Conservation (phyloP, 2,888 invertebrate genomes). For the Flexamia atlantica region DNA sequence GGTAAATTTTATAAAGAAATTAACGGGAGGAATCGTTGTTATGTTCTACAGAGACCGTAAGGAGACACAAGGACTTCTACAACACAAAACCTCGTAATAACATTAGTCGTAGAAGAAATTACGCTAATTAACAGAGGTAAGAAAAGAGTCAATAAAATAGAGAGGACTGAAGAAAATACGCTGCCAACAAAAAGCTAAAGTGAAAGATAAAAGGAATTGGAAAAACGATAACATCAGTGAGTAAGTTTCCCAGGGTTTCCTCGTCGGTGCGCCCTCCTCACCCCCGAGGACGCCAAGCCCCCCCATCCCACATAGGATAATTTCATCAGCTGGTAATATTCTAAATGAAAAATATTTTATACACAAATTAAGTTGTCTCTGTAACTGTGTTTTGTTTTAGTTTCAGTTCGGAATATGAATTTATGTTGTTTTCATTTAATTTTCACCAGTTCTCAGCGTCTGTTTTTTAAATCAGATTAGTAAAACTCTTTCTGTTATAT, state of each 20-base stretch:
- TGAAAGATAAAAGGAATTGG: constrained; percentile 57
- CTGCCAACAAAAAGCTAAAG: constrained; percentile 58
- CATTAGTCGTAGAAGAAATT: constrained; percentile 18
- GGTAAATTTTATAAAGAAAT: too few species aligned
- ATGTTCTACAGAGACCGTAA: background rate
- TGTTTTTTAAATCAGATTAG: constrained; percentile 39
- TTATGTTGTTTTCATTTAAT: constrained; percentile 40
- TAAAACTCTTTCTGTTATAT: background rate
- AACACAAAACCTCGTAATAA: constrained; percentile 5
- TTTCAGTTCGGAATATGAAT: constrained; percentile 38
- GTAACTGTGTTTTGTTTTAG: constrained; percentile 43
- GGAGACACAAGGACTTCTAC: background rate
- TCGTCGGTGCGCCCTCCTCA: background rate
- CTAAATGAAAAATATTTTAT: constrained; percentile 57
- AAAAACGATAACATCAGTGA: constrained; percentile 52
- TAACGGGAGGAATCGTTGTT: background rate
- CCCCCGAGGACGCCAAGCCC: background rate
- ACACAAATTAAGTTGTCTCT: constrained; percentile 39
- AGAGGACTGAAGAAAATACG: constrained; percentile 53
- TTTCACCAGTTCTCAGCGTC: background rate
- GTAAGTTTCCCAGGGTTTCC: constrained; percentile 45
- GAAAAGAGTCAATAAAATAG: constrained; percentile 58
- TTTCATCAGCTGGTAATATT: constrained; percentile 53
- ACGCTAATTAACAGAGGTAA: constrained; percentile 52
- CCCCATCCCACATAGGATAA: background rate